Evolutionary conservation across 2,797 vertebrate genomes (phyloP), one percentile per base, ranked within the genome.

Genomic region (Melanotaenia boesemani): DNA sequence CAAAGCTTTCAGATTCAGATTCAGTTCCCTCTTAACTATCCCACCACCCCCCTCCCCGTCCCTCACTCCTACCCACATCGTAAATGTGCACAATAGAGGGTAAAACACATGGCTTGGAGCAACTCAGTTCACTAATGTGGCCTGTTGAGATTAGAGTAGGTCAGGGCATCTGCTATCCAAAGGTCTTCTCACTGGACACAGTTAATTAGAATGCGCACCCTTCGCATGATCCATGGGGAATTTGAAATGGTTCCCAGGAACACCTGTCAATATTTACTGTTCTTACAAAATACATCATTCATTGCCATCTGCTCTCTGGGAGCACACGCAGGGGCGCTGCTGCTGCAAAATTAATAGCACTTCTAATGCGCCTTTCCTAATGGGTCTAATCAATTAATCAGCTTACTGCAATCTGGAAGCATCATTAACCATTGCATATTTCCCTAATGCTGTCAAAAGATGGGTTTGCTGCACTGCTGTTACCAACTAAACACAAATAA

Each of bases 231-330:
- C 85, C 67, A 58, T 36, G 30, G 86, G 83, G 89, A 91, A 81
- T 77, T 60, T 2, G 76, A 82, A 74, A 74, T 86, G 84, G 82
- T 72, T 41, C 82, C 88, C 74, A 22, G 77, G 63, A 64, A 41
- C 92, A 92, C 93, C 91, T 93, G 93, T 94, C 93, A 94, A 95
- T 94, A 95, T 94, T 94, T 94, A 93, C 92, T 87, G 87, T 92
- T 91, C 84, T 82, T 88, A 90, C 87, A 88, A 93, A 94, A 94
- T 93, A 85, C 89, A 94, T 94, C 88, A 94, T 93, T 94, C 91
- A 92, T 89, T 79, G 89, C 92, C 93, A 94, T 94, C 94, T 95
- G 93, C 81, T 94, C 82, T 83, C 68, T 67, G 56, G 81, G 89
- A 83, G 79, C 72, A 77, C 79, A 30, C 30, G 28, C 80, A 86